Conservation (phyloP, 2,888 invertebrate species). For the Parascotia fuliginaria region DNA sequence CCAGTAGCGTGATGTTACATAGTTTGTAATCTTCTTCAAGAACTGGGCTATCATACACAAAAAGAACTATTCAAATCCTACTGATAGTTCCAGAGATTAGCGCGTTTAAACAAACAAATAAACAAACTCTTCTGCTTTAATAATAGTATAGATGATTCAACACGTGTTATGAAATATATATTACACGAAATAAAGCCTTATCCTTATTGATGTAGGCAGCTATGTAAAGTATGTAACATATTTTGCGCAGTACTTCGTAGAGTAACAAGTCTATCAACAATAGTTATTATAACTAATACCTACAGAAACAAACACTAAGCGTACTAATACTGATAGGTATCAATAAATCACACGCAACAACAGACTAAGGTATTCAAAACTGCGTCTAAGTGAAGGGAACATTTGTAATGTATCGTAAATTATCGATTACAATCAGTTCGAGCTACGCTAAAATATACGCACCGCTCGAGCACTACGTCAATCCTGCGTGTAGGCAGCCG, state of each 20-base stretch:
- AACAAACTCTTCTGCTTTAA: too few species aligned
- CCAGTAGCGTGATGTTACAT: too few species aligned
- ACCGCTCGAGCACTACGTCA: slow-evolving; percentile 26
- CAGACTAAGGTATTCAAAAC: slow-evolving; percentile 28
- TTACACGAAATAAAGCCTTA: neutral
- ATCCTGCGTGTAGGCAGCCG: slow-evolving; percentile 38
- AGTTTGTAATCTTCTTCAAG: too few species aligned
- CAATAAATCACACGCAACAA: slow-evolving; percentile 38
- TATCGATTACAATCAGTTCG: slow-evolving; percentile 59
- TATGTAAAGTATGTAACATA: neutral
- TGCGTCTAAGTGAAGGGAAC: slow-evolving; percentile 51
- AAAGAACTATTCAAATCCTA: too few species aligned
- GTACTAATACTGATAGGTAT: slow-evolving; percentile 23
- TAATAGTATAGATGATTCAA: too few species aligned
- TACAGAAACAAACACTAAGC: slow-evolving; percentile 33
- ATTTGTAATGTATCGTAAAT: slow-evolving; percentile 59
- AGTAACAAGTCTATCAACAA: neutral
- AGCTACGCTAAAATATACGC: slow-evolving; percentile 50
- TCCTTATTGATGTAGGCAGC: neutral
- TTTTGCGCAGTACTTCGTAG: neutral
- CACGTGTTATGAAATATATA: too few species aligned
- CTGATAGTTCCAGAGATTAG: too few species aligned
- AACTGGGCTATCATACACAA: too few species aligned
- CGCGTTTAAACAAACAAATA: too few species aligned
- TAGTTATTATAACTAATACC: neutral